phyloP scores from a whole-genome alignment of 2,797 vertebrate genomes.

The Clamator glandarius region DNA sequence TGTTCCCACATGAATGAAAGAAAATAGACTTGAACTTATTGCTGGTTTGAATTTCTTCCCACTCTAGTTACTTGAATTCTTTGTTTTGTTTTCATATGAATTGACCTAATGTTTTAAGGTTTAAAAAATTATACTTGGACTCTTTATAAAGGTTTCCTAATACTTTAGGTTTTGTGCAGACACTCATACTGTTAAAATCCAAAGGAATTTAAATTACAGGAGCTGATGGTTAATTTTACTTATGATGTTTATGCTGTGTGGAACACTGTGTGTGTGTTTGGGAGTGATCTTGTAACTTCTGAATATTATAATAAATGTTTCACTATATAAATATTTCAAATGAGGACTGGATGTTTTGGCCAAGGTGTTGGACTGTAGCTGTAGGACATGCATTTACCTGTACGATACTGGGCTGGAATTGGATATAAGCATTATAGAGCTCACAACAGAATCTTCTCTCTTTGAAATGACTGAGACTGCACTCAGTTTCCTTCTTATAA shows the following conservation, averaged over 20 bases:
- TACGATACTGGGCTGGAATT: not conserved
- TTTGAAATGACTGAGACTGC: not conserved
- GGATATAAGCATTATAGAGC: not conserved
- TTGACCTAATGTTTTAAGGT: not conserved
- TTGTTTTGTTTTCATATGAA: not conserved
- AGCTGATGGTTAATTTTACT: not conserved
- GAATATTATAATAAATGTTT: not conserved
- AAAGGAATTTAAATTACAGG: not conserved
- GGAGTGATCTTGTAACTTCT: not conserved
- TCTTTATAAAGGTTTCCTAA: not conserved
- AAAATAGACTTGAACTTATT: not conserved
- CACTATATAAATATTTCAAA: not conserved
- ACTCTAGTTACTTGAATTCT: not conserved
- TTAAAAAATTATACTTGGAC: not conserved
- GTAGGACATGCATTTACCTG: not conserved
- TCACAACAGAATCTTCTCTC: not conserved
- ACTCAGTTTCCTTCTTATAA: not conserved
- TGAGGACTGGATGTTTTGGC: not conserved
- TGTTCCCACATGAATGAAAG: not conserved
- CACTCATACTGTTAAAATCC: not conserved
- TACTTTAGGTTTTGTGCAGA: not conserved
- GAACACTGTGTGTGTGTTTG: not conserved
- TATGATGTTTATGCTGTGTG: not conserved
- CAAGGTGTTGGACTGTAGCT: not conserved
- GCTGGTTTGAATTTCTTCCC: not conserved